Base-by-base conservation (phyloP, 2,113 vertebrate genomes). In the Eolophus roseicapilla region DNA sequence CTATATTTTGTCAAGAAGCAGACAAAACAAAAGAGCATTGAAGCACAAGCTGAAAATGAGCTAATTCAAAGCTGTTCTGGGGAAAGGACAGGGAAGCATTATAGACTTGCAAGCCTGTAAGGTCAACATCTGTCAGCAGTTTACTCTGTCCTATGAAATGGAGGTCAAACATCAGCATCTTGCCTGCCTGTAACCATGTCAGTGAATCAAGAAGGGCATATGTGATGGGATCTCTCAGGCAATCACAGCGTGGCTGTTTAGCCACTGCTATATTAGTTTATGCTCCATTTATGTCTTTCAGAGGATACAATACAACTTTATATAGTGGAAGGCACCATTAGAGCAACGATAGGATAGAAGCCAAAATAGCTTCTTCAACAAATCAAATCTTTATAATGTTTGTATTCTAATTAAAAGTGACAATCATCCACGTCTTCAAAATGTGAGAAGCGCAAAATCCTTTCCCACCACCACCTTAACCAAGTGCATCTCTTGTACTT, bases 71-170 rank as follows among this genome's bases (percentile, higher is more conserved):
- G 33, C 28, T 93, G 25, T 73, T 89, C 35, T 43, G 70, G 49
- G 31, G 29, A 79, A 84, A 87, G 49, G 44, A 28, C 12, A 53
- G 84, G 63, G 59, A 92, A 82, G 57, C 57, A 18, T 6, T 24
- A 19, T 84, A 95, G 82, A 71, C 1, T 13, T 70, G 43, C 37
- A 90, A 88, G 88, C 47, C 93, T 75, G 27, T 44, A 64, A 93
- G 80, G 80, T 94, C 88, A 95, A 92, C 86, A 90, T 93, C 86
- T 96, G 95, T 44, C 83, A 93, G 80, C 60, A 79, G 62, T n/a
- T 90, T 60, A 50, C 35, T 46, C 28, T 76, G 24, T 60, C 18
- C 57, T 62, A 10, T 57, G 76, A 67, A 90, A 90, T 43, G 41
- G 77, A 93, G 57, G 83, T 90, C 69, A 88, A 84, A 78, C 59